These are phyloP conservation scores for Priocnemis perturbator DNA, from an alignment of 2,888 invertebrate genomes.

Conservation along the genomic window DNA sequence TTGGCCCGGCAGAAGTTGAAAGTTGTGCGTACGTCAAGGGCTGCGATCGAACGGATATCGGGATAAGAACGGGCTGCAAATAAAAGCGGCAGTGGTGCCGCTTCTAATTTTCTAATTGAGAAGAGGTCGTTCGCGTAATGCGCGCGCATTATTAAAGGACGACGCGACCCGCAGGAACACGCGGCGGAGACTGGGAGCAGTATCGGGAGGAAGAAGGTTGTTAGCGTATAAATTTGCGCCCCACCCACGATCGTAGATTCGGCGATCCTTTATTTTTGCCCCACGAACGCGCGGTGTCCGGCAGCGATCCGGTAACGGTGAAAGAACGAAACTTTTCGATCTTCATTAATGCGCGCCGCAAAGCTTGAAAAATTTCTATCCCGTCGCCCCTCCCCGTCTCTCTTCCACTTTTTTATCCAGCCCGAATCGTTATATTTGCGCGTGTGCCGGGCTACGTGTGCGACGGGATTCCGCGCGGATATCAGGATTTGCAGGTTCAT, in stretches of 20 bases:
- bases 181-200: too few species aligned
- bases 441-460: conserved; percentile 15
- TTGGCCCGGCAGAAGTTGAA: conserved; percentile 7
- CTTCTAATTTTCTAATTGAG: too few species aligned
- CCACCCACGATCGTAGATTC: too few species aligned
- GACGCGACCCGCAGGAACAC: too few species aligned
- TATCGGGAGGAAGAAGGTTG: too few species aligned
- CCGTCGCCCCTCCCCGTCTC: conserved; percentile 1
- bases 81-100: too few species aligned
- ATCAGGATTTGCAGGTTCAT: conserved; percentile 38
- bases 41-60: too few species aligned
- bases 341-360: conserved; percentile 23
- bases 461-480: conserved; percentile 18
- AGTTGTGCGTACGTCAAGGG: not conserved
- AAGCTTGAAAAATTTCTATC: conserved; percentile 14
- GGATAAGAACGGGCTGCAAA: too few species aligned
- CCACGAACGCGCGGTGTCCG: not conserved
- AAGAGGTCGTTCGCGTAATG: too few species aligned
- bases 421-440: conserved; percentile 15
- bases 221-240: too few species aligned
- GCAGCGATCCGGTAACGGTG: conserved; percentile 2
- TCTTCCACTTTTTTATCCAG: conserved; percentile 3
- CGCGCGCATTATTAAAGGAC: too few species aligned
- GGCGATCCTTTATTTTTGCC: conserved; percentile 14
- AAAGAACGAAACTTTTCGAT: conserved; percentile 19